These are phyloP conservation scores for Uria aalge DNA, from an alignment of 2,113 vertebrate genomes.

Conservation along the genomic window DNA sequence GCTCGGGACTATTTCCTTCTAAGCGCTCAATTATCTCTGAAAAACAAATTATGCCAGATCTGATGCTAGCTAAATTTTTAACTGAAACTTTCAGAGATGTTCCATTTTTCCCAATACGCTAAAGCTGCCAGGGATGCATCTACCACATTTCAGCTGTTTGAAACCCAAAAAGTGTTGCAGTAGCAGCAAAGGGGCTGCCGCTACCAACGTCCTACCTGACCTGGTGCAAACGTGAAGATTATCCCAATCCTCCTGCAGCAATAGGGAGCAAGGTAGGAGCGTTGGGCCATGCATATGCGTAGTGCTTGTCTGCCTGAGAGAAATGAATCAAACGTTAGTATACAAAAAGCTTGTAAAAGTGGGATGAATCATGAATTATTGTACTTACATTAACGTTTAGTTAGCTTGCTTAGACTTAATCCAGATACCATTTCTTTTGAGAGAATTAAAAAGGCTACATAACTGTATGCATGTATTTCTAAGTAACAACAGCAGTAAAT, in stretches of 20 bases:
- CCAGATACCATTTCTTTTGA: neutral
- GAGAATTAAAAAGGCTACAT: neutral
- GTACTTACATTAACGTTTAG: neutral
- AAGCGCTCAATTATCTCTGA: neutral
- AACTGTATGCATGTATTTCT: neutral
- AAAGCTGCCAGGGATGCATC: neutral
- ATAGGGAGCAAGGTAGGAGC: neutral
- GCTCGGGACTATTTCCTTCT: neutral
- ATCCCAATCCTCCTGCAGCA: neutral
- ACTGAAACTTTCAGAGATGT: neutral
- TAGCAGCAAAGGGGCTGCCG: neutral
- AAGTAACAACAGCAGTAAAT: neutral
- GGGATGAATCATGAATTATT: neutral
- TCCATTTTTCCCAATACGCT: neutral
- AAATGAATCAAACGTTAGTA: neutral
- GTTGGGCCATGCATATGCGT: neutral
- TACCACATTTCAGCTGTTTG: neutral
- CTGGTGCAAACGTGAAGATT: neutral
- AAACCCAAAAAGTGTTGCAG: neutral
- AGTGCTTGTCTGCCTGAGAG: neutral
- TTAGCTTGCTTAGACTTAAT: neutral
- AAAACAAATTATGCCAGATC: neutral
- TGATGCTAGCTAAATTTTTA: neutral
- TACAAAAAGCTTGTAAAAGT: neutral
- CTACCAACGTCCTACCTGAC: neutral